Evolutionary conservation across 2,113 vertebrate genomes (phyloP).

Genomic region (Oxygymnocypris stewartii): DNA sequence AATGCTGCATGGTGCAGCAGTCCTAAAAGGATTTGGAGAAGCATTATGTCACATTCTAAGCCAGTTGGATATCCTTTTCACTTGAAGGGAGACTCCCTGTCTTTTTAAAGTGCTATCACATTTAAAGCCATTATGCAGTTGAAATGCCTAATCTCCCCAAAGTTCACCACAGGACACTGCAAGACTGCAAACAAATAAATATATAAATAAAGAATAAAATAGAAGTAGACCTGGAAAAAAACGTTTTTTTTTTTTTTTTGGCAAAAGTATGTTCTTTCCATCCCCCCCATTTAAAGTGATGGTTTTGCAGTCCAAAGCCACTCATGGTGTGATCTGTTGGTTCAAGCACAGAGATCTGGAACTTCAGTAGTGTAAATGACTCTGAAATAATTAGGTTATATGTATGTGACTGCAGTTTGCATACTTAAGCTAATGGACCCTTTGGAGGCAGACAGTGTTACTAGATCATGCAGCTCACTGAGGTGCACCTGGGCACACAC

Average conservation of each 20-base stretch:
- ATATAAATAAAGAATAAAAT: constrained; percentile 23
- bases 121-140: constrained; percentile 28
- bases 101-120: constrained; percentile 18
- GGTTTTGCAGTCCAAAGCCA: background rate
- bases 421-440: constrained; percentile 31
- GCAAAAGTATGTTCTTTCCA: constrained; percentile 33
- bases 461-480: constrained; percentile 12
- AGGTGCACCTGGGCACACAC: constrained; percentile 6
- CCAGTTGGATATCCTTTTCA: constrained; percentile 27
- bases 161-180: constrained; percentile 34
- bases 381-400: background rate
- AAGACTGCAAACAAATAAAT: constrained; percentile 42
- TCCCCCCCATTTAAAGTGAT: background rate
- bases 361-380: background rate
- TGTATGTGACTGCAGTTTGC: constrained; percentile 1
- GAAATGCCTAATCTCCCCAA: background rate
- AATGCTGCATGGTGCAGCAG: constrained; percentile 27
- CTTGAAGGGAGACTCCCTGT: constrained; percentile 28
- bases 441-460: constrained; percentile 10
- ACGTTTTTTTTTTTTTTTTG: constrained; percentile 44
- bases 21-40: constrained; percentile 50
- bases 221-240: constrained; percentile 18
- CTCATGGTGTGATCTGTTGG: constrained; percentile 1
- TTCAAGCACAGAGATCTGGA: background rate
- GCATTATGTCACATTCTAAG: constrained; percentile 39